These are phyloP conservation scores for Cebidichthys violaceus DNA, from an alignment of 2,113 vertebrate species.

Conservation along the genomic window DNA sequence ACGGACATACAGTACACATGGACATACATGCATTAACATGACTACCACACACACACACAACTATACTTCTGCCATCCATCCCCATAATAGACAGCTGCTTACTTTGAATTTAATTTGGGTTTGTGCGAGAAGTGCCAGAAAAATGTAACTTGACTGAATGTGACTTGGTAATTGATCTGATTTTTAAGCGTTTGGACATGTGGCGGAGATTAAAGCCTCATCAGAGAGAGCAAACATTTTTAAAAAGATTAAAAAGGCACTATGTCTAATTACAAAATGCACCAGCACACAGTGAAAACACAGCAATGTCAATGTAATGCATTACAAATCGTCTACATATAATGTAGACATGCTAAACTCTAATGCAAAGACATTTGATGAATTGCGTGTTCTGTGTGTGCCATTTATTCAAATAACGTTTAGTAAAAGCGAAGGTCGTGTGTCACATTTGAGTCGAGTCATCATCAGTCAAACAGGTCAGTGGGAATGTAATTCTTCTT, in stretches of 20 bases:
- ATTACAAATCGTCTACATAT: conserved; percentile 24
- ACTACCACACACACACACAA: neutral
- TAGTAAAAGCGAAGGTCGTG: conserved; percentile 7
- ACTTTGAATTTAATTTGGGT: conserved; percentile 61
- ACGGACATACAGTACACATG: conserved; percentile 23
- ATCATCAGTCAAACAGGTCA: conserved; percentile 23
- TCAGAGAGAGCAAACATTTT: conserved; percentile 67
- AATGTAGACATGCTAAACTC: conserved; percentile 19
- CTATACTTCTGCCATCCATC: conserved; percentile 21
- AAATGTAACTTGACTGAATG: conserved; percentile 64
- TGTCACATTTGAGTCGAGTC: neutral
- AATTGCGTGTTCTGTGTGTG: conserved; percentile 25
- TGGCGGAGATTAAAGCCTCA: conserved; percentile 80
- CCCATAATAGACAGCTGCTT: conserved; percentile 59
- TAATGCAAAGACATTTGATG: conserved; percentile 40
- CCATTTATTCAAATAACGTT: conserved; percentile 24
- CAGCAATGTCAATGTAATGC: conserved; percentile 38
- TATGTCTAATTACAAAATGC: conserved; percentile 81
- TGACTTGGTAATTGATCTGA: conserved; percentile 81
- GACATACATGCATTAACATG: conserved; percentile 23
- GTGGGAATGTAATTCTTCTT: conserved; percentile 8
- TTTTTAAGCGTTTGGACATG: conserved; percentile 78
- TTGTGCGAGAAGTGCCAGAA: conserved; percentile 44
- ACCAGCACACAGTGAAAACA: conserved; percentile 48
- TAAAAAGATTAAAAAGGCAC: conserved; percentile 80